These are phyloP conservation scores for Parnassius apollo DNA, from an alignment of 2,888 invertebrate genomes.

Conservation along the genomic window DNA sequence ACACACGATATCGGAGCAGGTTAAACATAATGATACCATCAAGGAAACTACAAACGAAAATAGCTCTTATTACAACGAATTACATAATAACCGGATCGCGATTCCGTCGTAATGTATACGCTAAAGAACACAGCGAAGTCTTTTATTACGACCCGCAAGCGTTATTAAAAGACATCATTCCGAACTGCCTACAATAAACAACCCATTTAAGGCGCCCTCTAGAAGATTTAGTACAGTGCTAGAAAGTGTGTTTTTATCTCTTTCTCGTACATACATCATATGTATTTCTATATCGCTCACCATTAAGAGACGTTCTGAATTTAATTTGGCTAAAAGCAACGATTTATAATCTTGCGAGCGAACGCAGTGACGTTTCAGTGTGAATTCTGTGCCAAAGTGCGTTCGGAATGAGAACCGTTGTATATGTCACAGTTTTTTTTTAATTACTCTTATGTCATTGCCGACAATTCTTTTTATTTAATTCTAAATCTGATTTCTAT, in stretches of 20 bases:
- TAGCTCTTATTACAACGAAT: conserved; percentile 24
- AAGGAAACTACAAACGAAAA: conserved; percentile 25
- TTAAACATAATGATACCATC: conserved; percentile 29
- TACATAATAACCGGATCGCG: conserved; percentile 9
- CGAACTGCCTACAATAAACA: conserved; percentile 59
- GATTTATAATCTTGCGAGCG: conserved; percentile 37
- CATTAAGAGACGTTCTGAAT: conserved; percentile 30
- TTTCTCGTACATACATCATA: conserved; percentile 7
- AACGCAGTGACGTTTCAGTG: conserved; percentile 24
- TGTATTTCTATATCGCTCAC: conserved; percentile 20
- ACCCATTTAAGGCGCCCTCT: conserved; percentile 49
- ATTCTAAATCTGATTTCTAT: no score
- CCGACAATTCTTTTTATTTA: background rate
- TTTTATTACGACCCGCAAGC: conserved; percentile 37
- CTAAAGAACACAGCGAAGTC: conserved; percentile 32
- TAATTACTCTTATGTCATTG: background rate
- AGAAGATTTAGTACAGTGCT: conserved; percentile 36
- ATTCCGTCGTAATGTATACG: conserved; percentile 17
- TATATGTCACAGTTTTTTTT: conserved; percentile 20
- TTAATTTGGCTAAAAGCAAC: conserved; percentile 45
- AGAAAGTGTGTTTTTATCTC: conserved; percentile 28
- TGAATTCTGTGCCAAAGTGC: conserved; percentile 25
- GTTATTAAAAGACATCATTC: conserved; percentile 61
- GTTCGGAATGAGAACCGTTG: conserved; percentile 19
- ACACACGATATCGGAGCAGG: conserved; percentile 31